Evolutionary conservation across 2,888 invertebrate genomes (phyloP).

Genomic region (Terebella lapidaria): DNA sequence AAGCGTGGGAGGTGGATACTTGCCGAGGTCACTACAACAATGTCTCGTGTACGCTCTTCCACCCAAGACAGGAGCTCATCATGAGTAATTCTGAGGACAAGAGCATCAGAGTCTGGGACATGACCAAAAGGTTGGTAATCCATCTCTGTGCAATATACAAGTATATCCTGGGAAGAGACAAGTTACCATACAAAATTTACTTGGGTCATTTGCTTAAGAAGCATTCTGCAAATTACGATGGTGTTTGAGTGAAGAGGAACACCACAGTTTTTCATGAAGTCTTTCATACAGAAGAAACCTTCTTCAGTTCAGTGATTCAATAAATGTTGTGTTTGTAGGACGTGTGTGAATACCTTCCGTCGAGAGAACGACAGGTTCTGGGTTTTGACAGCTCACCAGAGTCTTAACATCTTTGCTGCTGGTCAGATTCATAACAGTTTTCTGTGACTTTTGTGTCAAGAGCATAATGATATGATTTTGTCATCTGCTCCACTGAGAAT

Average conservation of each 20-base stretch:
- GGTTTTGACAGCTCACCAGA: constrained; percentile 92
- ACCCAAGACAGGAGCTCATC: constrained; percentile 93
- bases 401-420: constrained; percentile 95
- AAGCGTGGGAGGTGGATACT: constrained; percentile 98
- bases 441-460: not conserved
- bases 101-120: constrained; percentile 97
- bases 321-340: constrained; percentile 34
- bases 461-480: no score
- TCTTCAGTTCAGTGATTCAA: no score
- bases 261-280: no score
- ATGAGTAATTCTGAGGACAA: constrained; percentile 97
- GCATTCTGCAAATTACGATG: no score
- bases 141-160: no score
- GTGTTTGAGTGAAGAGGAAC: no score
- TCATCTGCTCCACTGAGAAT: no score
- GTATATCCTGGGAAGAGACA: no score
- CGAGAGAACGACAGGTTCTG: constrained; percentile 96
- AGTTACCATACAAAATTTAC: no score
- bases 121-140: constrained; percentile 58
- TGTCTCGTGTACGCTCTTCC: constrained; percentile 94
- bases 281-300: no score
- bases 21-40: constrained; percentile 99
- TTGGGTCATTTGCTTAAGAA: no score
- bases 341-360: constrained; percentile 58
- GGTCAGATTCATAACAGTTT: constrained; percentile 52